A percentile compares a stretch with the other conserved stretches of the same genome.
Evolutionary conservation across 1,140 invertebrate species (phyloP).

Genomic region (Formica exsecta): DNA sequence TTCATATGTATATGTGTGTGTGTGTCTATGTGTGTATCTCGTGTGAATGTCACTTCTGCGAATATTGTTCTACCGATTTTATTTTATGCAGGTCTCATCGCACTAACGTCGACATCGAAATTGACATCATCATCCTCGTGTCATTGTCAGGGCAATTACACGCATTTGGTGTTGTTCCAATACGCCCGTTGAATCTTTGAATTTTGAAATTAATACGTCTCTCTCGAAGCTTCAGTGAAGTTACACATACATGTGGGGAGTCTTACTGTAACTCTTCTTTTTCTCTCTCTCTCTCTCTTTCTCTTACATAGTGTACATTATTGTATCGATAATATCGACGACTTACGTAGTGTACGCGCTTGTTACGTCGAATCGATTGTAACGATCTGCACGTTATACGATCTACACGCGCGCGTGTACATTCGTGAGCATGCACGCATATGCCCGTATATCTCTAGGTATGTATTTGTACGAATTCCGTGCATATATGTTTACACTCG

Average conservation of each 20-base stretch:
- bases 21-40: not conserved
- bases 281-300: not conserved
- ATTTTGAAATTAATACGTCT: no score
- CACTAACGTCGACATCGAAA: not conserved
- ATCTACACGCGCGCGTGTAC: not conserved
- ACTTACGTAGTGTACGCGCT: conserved; percentile 18
- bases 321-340: conserved; percentile 4
- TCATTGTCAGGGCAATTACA: conserved; percentile 9
- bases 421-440: not conserved
- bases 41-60: not conserved
- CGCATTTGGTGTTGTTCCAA: not conserved
- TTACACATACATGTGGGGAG: no score
- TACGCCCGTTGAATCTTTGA: not conserved
- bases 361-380: conserved; percentile 36
- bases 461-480: not conserved
- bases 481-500: not conserved
- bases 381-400: conserved; percentile 24
- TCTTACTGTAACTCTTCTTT: no score
- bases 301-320: not conserved
- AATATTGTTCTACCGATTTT: not conserved
- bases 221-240: no score
- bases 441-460: not conserved
- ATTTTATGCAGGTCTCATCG: not conserved
- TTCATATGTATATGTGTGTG: no score
- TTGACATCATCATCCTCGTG: not conserved